Base-by-base conservation (phyloP, 2,888 invertebrate genomes). In the Tinea semifulvella region DNA sequence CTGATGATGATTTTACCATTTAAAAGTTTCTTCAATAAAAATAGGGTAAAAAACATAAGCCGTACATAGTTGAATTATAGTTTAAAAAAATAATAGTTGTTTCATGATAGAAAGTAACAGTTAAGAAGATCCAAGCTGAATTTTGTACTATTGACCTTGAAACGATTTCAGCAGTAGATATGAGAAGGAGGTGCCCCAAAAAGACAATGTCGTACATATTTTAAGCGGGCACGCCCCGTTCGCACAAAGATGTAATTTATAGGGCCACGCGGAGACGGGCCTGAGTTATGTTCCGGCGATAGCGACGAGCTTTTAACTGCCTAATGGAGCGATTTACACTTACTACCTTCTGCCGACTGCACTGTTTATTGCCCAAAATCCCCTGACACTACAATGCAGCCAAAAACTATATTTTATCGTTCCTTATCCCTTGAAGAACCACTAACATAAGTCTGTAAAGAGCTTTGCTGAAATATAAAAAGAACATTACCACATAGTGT, bases 291-390 rank as follows among this genome's bases (percentile, higher is more conserved):
- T 71, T 61, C 68, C 68, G 64, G 65, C 74, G 80, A 80, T 79
- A 77, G 75, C 75, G 73, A 76, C 74, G 79, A 75, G 79, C 79
- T 80, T 79, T 80, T 79, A 79, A 79, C 80, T 79, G 75, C 72
- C 72, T 76, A 79, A 77, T 79, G 77, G 76, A 72, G 75, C 77
- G 79, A 79, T 79, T 79, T 75, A 76, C 71, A 72, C 65, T 63
- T 62, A 69, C 71, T 72, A 74, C 71, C 75, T 76, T 71, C 66
- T 63, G 66, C 66, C 66, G 66, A 65, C 65, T 67, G 54, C 59
- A 56, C 63, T 65, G 45, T 45, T 45, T 43, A 47, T 39, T 18
- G 46, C 43, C 19, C 5, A 11, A 16, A 20, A n/a, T 16, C n/a
- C 20, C 2, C 8, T 11, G 2, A 3, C 14, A 31, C 31, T 14